These are phyloP conservation scores for Andinoacara biseriatus DNA, from an alignment of 2,113 vertebrate species.

Conservation along the genomic window DNA sequence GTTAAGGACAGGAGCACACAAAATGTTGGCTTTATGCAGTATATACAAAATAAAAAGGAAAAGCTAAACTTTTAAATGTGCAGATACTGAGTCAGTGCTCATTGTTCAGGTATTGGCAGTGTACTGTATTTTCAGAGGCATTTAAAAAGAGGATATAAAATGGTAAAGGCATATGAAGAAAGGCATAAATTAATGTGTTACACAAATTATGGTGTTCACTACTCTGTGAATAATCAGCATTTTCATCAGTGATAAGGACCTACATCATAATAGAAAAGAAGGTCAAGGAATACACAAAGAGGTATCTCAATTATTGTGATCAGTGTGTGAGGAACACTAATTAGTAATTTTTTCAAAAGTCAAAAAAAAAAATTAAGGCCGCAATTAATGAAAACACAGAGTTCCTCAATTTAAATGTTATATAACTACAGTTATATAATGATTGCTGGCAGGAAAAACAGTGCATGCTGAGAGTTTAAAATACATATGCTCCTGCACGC, in stretches of 20 bases:
- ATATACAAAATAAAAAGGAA: background rate
- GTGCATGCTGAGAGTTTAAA: background rate
- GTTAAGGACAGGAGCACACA: background rate
- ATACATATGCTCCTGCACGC: conserved; percentile 8
- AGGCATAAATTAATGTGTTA: background rate
- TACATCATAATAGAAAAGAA: background rate
- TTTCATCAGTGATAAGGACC: conserved; percentile 4
- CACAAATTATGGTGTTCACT: background rate
- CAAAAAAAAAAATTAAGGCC: background rate
- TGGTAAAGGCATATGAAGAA: background rate
- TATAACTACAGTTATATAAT: background rate
- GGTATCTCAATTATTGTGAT: background rate
- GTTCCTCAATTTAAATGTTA: background rate
- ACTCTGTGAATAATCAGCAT: background rate
- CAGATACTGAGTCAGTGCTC: background rate
- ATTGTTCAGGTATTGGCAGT: background rate
- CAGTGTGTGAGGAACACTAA: conserved; percentile 1
- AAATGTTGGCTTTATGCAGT: background rate
- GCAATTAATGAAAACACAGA: conserved; percentile 1
- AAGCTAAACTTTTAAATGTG: background rate
- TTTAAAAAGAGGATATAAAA: background rate
- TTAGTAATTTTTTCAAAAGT: background rate
- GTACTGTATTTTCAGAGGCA: background rate
- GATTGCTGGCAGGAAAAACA: background rate
- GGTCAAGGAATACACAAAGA: background rate